Evolutionary conservation across 2,888 invertebrate species (phyloP).

Genomic region (Rhodophaea formosa): DNA sequence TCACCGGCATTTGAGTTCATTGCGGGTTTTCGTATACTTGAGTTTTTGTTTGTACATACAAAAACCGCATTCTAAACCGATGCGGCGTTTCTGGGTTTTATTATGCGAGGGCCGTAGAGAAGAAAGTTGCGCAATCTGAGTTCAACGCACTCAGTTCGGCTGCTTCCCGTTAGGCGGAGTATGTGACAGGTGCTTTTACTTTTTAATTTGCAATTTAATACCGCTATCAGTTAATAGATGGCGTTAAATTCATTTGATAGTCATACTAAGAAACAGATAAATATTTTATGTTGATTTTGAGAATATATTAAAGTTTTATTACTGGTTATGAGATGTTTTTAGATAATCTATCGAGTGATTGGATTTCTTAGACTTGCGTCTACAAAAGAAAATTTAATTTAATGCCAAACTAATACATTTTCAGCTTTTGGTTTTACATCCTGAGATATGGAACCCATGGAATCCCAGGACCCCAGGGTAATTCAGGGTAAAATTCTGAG

Average conservation of each 20-base stretch:
- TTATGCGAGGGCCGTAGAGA: slow-evolving; percentile 21
- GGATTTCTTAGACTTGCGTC: background rate
- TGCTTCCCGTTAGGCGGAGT: slow-evolving; percentile 70
- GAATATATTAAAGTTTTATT: background rate
- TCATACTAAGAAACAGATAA: slow-evolving; percentile 24
- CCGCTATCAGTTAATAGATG: slow-evolving; percentile 69
- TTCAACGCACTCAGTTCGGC: slow-evolving; percentile 72
- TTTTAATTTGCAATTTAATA: slow-evolving; percentile 70
- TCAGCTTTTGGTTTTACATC: no score
- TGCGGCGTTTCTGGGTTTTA: no score
- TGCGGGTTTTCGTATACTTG: no score
- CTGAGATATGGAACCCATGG: no score
- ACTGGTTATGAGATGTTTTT: background rate
- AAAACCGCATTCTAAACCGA: no score
- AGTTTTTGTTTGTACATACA: no score
- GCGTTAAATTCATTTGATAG: slow-evolving; percentile 42
- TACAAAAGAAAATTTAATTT: no score
- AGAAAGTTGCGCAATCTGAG: slow-evolving; percentile 55
- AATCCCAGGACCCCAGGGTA: no score
- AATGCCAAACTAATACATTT: no score
- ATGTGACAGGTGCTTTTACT: slow-evolving; percentile 72
- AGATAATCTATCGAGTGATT: background rate
- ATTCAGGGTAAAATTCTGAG: no score
- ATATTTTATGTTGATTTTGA: background rate
- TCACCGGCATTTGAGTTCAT: no score